Evolutionary conservation across 2,888 invertebrate genomes (phyloP).

Genomic region (Platycheirus rosarum): DNA sequence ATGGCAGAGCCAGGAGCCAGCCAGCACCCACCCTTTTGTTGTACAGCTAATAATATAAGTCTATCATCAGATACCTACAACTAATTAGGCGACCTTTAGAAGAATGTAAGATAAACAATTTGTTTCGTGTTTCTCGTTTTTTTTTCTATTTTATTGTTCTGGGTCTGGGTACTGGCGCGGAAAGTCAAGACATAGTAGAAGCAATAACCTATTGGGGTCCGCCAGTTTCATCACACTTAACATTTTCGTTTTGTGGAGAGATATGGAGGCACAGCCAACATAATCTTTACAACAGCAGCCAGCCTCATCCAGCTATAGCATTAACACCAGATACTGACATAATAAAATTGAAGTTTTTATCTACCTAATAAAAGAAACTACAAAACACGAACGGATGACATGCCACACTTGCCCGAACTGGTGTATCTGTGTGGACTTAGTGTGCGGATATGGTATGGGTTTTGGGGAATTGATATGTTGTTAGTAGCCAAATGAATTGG

Average conservation of each 20-base stretch:
- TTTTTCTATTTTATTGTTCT: slow-evolving; percentile 38
- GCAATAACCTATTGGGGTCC: slow-evolving; percentile 41
- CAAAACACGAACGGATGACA: slow-evolving; percentile 46
- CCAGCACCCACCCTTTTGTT: slow-evolving; percentile 37
- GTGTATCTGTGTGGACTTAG: background rate
- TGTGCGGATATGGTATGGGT: slow-evolving; percentile 39
- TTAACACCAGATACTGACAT: slow-evolving; percentile 63
- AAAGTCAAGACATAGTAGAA: slow-evolving; percentile 3
- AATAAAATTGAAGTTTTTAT: slow-evolving; percentile 71
- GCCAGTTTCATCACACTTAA: slow-evolving; percentile 60
- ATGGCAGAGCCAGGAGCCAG: slow-evolving; percentile 20
- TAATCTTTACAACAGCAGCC: slow-evolving; percentile 27
- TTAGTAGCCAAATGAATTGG: slow-evolving; percentile 44
- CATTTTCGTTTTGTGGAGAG: slow-evolving; percentile 42
- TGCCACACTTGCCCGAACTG: slow-evolving; percentile 22
- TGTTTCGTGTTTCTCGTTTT: slow-evolving; percentile 54
- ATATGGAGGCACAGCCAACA: slow-evolving; percentile 6
- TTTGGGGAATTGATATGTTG: slow-evolving; percentile 59
- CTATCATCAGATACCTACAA: slow-evolving; percentile 44
- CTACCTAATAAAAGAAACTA: slow-evolving; percentile 73
- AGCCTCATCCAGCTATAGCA: slow-evolving; percentile 50
- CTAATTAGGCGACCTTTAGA: slow-evolving; percentile 66
- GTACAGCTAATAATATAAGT: background rate
- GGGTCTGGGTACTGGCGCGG: background rate
- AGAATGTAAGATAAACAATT: slow-evolving; percentile 69